Conservation (phyloP, 2,113 vertebrate genomes). For the Corythaixoides concolor region DNA sequence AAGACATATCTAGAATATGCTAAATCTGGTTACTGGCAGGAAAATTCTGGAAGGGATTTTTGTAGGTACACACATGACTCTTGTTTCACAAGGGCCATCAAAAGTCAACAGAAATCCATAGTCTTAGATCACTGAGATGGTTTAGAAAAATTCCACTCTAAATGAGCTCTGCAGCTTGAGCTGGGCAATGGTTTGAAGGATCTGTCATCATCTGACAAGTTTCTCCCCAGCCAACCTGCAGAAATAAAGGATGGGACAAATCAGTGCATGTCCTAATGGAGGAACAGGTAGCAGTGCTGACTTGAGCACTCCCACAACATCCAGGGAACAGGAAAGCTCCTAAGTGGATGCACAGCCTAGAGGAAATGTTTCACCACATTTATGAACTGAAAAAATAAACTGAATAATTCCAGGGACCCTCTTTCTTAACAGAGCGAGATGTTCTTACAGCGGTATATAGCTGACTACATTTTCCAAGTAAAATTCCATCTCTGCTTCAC, state of each 20-base stretch:
- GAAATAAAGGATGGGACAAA: neutral
- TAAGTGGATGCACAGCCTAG: neutral
- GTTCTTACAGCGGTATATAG: neutral
- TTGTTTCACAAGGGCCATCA: neutral
- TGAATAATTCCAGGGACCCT: neutral
- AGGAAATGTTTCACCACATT: neutral
- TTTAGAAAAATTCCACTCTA: neutral
- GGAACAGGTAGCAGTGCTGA: neutral
- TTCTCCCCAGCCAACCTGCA: neutral
- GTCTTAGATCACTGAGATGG: neutral
- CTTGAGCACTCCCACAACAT: accelerated
- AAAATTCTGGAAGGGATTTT: neutral
- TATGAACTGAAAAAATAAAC: neutral
- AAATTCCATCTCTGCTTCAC: neutral
- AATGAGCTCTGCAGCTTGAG: neutral
- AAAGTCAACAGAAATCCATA: neutral
- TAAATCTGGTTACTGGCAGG: neutral
- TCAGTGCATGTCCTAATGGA: neutral
- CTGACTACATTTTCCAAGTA: neutral
- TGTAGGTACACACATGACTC: neutral
- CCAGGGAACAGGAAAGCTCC: neutral
- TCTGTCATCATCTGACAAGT: neutral
- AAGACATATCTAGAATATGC: neutral
- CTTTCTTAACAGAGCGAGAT: neutral
- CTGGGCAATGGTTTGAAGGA: accelerated